Evolutionary conservation across 2,113 vertebrate species (phyloP).

Genomic region (Salminus brasiliensis): DNA sequence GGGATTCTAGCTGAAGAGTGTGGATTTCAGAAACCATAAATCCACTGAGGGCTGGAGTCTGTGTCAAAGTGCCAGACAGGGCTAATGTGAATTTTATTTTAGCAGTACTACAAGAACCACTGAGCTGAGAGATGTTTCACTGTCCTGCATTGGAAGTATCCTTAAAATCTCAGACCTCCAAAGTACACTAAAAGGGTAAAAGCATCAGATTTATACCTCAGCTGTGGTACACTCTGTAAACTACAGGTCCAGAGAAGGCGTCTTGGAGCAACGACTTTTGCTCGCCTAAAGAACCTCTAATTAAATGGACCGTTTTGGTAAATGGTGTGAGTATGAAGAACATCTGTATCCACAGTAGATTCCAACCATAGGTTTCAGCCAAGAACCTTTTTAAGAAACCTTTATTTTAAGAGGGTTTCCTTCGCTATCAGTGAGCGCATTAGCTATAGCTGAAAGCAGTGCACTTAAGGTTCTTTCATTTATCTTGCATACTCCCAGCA

Average conservation of each 20-base stretch:
- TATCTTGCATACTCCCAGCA: neutral
- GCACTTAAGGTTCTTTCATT: neutral
- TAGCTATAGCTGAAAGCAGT: neutral
- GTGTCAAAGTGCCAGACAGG: conserved; percentile 11
- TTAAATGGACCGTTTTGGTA: no score
- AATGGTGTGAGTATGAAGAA: no score
- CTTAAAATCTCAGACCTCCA: neutral
- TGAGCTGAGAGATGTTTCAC: neutral
- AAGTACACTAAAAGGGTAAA: neutral
- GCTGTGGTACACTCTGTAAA: no score
- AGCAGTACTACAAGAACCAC: neutral
- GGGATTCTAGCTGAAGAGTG: conserved; percentile 31
- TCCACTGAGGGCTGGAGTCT: neutral
- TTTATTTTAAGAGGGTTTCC: no score
- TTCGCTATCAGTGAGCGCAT: neutral
- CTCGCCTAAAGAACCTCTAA: no score
- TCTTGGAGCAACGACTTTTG: no score
- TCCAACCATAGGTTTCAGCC: neutral
- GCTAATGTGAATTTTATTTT: conserved; percentile 25
- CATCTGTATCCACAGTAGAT: no score
- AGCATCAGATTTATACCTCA: neutral
- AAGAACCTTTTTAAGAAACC: no score
- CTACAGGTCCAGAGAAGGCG: no score
- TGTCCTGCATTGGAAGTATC: neutral
- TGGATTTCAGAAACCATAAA: conserved; percentile 52